Evolutionary conservation across 2,113 vertebrate species (phyloP).

Genomic region (Euleptes europaea): DNA sequence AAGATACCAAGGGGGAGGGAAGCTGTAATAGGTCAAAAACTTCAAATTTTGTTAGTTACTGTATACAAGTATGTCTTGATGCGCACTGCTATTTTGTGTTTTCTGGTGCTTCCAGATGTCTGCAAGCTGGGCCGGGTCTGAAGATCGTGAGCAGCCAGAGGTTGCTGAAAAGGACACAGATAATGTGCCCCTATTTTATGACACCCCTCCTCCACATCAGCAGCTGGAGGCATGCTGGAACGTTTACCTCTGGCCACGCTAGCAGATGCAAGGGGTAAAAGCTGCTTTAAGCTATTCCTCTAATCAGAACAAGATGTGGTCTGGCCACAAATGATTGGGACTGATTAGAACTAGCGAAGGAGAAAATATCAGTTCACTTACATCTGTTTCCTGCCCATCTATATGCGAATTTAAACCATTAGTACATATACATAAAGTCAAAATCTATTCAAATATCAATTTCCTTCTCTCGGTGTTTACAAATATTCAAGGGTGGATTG

Average conservation of each 20-base stretch:
- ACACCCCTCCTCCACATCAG: neutral
- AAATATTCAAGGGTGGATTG: neutral
- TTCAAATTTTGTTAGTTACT: neutral
- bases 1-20: neutral
- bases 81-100: neutral
- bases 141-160: neutral
- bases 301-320: slow-evolving; percentile 19
- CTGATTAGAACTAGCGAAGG: neutral
- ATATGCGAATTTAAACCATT: neutral
- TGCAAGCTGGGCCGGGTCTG: neutral
- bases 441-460: neutral
- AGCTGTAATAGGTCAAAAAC: neutral
- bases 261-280: slow-evolving; percentile 11
- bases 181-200: neutral
- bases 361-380: neutral
- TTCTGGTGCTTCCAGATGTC: neutral
- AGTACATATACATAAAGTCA: neutral
- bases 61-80: neutral
- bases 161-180: neutral
- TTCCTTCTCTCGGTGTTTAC: neutral
- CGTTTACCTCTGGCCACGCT: slow-evolving; percentile 3
- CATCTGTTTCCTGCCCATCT: neutral
- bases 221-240: neutral
- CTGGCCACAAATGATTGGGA: neutral
- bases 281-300: neutral